Evolutionary conservation across 2,888 invertebrate genomes (phyloP), one percentile per base, ranked within the genome.

Genomic region (Empis livida): DNA sequence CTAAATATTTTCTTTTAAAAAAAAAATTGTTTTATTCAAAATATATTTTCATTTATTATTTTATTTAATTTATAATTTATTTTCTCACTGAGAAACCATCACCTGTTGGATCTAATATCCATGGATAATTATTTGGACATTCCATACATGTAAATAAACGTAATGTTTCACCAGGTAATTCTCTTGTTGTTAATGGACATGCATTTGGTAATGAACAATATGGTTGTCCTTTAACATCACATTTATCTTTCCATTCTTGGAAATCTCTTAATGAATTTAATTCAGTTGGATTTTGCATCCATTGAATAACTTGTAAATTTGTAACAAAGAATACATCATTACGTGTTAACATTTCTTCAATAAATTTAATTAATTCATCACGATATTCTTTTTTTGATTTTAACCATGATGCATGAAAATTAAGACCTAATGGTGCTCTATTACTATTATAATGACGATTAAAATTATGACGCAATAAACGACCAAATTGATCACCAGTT

Each of bases 271-370:
- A 77, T 35, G 82, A 82, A 42, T 87, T 82, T 55, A 91, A 65
- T 68, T 92, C 92, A 30, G 89, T 90, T 47, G 93, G 93, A 60
- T 86, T 89, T 71, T 93, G 92, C 89, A 93, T 93, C 92, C 92
- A 93, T 70, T 92, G 90, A 61, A 93, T 89, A 27, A 92, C 92
- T 77, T 87, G 77, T 57, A 90, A 79, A 75, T 88, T 84, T 51
- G 90, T 92, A 52, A 90, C 89, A 68, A 93, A 93, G 74, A 92
- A 93, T 27, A 93, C 92, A 63, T 93, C 92, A 62, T 86, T 89
- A 62, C 84, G 80, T 56, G 78, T 82, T 57, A 88, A 71, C 86
- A 91, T 89, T 69, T 93, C 93, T 72, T 92, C 90, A 58, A 93
- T 91, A 71, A 93, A 93, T 68, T 89, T 90, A 66, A 87, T 82